phyloP scores from a whole-genome alignment of 2,888 invertebrate species.

The Andrena camellia region DNA sequence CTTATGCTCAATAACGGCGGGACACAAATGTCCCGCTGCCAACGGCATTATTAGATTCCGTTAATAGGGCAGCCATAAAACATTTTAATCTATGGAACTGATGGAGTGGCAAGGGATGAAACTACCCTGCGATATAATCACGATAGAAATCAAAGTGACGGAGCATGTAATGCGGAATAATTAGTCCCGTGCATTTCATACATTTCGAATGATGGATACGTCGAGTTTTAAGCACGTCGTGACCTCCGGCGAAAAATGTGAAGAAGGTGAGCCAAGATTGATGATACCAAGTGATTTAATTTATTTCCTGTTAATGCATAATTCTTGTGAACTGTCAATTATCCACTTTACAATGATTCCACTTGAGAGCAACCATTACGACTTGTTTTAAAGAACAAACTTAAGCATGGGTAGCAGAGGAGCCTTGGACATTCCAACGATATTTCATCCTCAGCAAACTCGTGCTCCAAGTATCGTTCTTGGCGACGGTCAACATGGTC shows the following conservation, averaged over 20 bases:
- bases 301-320: background rate
- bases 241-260: slow-evolving; percentile 47
- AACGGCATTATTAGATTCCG: slow-evolving; percentile 52
- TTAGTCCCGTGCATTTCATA: slow-evolving; percentile 22
- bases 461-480: slow-evolving; percentile 79
- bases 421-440: slow-evolving; percentile 81
- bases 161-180: slow-evolving; percentile 6
- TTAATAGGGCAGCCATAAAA: slow-evolving; percentile 65
- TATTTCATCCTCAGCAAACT: slow-evolving; percentile 82
- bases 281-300: background rate
- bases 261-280: slow-evolving; percentile 61
- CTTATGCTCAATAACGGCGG: slow-evolving; percentile 1
- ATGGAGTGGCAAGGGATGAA: slow-evolving; percentile 27
- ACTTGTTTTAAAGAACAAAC: slow-evolving; percentile 69
- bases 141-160: slow-evolving; percentile 41
- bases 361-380: slow-evolving; percentile 40
- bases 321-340: no score
- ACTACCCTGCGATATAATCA: slow-evolving; percentile 24
- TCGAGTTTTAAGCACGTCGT: slow-evolving; percentile 41
- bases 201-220: slow-evolving; percentile 63
- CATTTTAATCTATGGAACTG: slow-evolving; percentile 27
- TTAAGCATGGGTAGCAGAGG: slow-evolving; percentile 80
- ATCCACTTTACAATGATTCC: no score
- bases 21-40: slow-evolving; percentile 16
- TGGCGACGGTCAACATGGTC: slow-evolving; percentile 78